phyloP scores from a whole-genome alignment of 2,888 invertebrate genomes.

The Dermolepida albohirtum region DNA sequence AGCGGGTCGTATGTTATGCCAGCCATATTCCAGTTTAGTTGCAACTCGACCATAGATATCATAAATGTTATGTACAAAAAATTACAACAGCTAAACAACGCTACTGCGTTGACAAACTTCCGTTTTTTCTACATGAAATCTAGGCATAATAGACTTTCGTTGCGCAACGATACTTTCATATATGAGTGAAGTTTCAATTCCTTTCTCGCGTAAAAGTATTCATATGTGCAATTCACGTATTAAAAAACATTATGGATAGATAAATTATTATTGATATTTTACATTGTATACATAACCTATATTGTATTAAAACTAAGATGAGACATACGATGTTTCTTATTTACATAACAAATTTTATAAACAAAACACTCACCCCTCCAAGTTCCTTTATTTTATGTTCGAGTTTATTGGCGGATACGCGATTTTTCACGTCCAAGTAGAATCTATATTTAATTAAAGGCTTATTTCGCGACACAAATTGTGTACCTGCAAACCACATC shows the following conservation, averaged over 20 bases:
- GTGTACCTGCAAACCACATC: conserved; percentile 37
- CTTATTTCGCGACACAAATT: conserved; percentile 58
- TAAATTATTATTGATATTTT: not conserved
- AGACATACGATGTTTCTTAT: conserved; percentile 30
- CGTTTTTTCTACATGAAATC: conserved; percentile 36
- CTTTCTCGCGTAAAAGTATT: conserved; percentile 2
- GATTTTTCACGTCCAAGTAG: conserved; percentile 82
- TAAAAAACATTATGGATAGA: not conserved
- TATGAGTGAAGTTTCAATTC: conserved; percentile 26
- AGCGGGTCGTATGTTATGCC: conserved; percentile 49
- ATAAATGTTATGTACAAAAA: not conserved
- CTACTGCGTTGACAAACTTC: conserved; percentile 40
- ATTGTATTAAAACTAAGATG: conserved; percentile 28
- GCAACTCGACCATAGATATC: conserved; percentile 5
- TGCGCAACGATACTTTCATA: conserved; percentile 43
- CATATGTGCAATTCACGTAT: no score
- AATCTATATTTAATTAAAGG: conserved; percentile 77
- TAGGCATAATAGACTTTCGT: conserved; percentile 30
- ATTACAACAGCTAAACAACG: conserved; percentile 1
- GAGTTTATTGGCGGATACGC: conserved; percentile 73
- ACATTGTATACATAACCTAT: conserved; percentile 35
- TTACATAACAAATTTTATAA: conserved; percentile 41
- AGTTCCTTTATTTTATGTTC: conserved; percentile 77
- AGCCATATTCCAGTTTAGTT: conserved; percentile 30
- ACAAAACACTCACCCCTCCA: conserved; percentile 74